Percentiles rank a stretch among this genome's conserved stretches.
Evolutionary conservation across 53 echinoderm and acorn worm genomes (phyloP).

Genomic region (Pentamera pediparva): DNA sequence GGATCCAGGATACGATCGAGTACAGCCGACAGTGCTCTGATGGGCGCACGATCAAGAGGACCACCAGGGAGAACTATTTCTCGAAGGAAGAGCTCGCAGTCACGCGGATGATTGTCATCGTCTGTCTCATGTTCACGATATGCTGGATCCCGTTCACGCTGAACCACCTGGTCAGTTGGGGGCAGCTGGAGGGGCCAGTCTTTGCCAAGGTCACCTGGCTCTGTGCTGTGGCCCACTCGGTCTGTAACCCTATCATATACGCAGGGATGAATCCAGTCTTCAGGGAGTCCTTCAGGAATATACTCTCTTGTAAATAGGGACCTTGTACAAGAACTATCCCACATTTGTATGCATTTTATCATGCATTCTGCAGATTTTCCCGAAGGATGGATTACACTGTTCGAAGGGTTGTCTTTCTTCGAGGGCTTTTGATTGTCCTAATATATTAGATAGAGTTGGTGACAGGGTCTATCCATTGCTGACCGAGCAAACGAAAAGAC

Average conservation of each 20-base stretch:
- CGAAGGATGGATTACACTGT: too few relatives aligned
- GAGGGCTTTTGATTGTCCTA: too few relatives aligned
- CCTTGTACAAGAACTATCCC: too few relatives aligned
- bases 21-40: conserved; percentile 22
- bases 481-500: too few relatives aligned
- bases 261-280: conserved; percentile 31
- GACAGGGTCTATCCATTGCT: too few relatives aligned
- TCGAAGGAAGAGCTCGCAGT: conserved; percentile 21
- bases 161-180: conserved; percentile 1
- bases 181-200: not conserved
- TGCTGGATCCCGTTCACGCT: conserved; percentile 25
- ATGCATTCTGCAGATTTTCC: too few relatives aligned
- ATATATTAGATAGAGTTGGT: too few relatives aligned
- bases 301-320: conserved; percentile 4
- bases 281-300: conserved; percentile 24
- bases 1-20: conserved; percentile 13
- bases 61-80: conserved; percentile 2
- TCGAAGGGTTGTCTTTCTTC: too few relatives aligned
- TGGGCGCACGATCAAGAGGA: not conserved
- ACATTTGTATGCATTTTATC: too few relatives aligned
- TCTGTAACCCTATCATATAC: conserved; percentile 29
- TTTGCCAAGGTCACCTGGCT: conserved; percentile 2
- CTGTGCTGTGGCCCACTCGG: conserved; percentile 22
- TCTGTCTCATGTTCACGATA: not conserved
- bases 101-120: conserved; percentile 26